Evolutionary conservation across 2,888 invertebrate species (phyloP).

Genomic region (Chalcis sispes): DNA sequence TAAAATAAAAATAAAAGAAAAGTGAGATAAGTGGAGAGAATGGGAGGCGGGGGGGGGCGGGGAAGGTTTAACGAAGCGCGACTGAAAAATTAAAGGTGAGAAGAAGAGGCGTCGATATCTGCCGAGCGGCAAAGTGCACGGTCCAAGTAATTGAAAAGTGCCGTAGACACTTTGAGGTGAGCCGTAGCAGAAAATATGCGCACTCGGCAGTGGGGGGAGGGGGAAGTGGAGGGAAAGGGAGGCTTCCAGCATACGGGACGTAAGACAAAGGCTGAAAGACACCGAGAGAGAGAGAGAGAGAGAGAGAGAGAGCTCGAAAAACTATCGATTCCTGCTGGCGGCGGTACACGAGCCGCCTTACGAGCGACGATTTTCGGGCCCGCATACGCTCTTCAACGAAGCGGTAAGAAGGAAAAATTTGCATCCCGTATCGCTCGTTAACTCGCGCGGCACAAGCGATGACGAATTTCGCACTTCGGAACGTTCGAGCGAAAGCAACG

Average conservation of each 20-base stretch:
- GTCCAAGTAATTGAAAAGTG: constrained; percentile 53
- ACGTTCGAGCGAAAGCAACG: no score
- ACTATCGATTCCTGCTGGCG: not conserved
- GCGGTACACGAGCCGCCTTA: not conserved
- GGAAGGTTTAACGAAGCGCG: no score
- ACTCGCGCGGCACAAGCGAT: no score
- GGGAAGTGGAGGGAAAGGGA: not conserved
- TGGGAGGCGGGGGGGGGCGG: no score
- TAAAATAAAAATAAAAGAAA: no score
- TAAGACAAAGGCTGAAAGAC: not conserved
- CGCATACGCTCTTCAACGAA: not conserved
- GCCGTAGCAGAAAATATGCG: constrained; percentile 51
- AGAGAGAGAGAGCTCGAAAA: not conserved
- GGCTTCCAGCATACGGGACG: no score
- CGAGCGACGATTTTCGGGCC: not conserved
- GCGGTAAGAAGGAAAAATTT: not conserved
- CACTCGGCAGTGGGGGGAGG: not conserved
- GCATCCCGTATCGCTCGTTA: no score
- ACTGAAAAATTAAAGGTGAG: constrained; percentile 36
- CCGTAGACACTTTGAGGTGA: constrained; percentile 52
- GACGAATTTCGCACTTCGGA: no score
- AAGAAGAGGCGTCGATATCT: constrained; percentile 39
- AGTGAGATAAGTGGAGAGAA: not conserved
- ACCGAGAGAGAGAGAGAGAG: not conserved
- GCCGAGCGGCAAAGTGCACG: not conserved